A percentile compares a stretch with the other conserved stretches of the same genome.
phyloP scores from a whole-genome alignment of 2,113 vertebrate genomes.

The Pachyramphus minor region DNA sequence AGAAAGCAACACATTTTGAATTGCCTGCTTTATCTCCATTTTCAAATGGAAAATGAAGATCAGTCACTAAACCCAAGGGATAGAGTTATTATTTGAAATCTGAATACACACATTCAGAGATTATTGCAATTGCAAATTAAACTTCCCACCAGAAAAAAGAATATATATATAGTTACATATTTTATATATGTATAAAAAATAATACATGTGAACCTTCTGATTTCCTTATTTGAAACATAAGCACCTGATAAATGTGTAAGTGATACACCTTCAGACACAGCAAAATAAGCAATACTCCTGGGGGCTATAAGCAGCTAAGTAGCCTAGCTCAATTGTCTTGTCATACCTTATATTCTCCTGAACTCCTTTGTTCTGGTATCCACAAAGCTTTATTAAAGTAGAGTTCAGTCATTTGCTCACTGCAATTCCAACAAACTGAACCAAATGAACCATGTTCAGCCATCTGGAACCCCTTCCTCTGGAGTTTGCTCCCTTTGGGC shows the following conservation, averaged over 20 bases:
- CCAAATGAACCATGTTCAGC: constrained; percentile 37
- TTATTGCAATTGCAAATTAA: not conserved
- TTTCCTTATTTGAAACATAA: constrained; percentile 1
- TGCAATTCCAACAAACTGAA: constrained; percentile 50
- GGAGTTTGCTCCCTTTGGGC: constrained; percentile 19
- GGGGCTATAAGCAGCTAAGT: not conserved
- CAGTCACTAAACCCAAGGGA: not conserved
- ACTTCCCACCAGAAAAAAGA: not conserved
- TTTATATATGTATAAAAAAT: not conserved
- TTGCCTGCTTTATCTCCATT: not conserved
- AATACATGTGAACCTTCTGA: not conserved
- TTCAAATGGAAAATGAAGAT: constrained; percentile 30
- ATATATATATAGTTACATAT: not conserved
- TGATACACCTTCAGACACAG: not conserved
- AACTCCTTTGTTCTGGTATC: constrained; percentile 19
- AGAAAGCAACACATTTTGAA: constrained; percentile 15
- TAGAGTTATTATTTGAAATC: not conserved
- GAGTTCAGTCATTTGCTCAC: constrained; percentile 32
- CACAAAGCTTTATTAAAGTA: constrained; percentile 44
- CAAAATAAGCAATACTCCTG: not conserved
- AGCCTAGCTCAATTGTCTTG: constrained; percentile 26
- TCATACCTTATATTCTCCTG: not conserved
- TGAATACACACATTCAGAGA: not conserved
- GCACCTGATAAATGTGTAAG: not conserved
- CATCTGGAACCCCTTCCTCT: constrained; percentile 48